A percentile compares a stretch with the other conserved stretches of the same genome.
These are phyloP conservation scores for Aldrovandia affinis DNA, from an alignment of 2,797 vertebrate species.

Conservation along the genomic window DNA sequence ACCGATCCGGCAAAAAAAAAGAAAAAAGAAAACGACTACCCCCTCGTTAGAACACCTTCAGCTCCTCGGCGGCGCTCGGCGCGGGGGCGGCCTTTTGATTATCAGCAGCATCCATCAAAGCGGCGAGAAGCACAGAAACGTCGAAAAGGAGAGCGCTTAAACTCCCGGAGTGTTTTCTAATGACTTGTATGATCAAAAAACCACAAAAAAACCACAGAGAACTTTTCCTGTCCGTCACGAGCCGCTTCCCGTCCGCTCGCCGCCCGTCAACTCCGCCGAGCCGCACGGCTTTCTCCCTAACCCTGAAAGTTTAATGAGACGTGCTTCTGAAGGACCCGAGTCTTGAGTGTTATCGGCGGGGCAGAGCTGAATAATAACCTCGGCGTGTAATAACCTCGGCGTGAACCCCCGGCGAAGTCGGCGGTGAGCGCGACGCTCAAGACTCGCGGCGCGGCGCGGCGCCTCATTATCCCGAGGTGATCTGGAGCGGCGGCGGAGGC, in stretches of 20 bases:
- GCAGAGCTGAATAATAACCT: slow-evolving; percentile 46
- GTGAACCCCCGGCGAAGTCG: neutral
- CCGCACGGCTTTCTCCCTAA: neutral
- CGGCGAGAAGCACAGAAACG: neutral
- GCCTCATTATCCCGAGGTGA: slow-evolving; percentile 3
- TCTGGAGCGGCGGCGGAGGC: neutral
- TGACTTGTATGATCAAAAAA: slow-evolving; percentile 14
- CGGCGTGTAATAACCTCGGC: slow-evolving; percentile 30
- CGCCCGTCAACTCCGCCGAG: neutral
- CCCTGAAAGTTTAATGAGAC: slow-evolving; percentile 14
- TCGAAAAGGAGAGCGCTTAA: neutral
- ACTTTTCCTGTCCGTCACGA: neutral
- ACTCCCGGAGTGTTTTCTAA: slow-evolving; percentile 6
- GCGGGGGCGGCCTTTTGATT: slow-evolving; percentile 7
- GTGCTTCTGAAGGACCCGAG: neutral
- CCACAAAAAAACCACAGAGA: neutral
- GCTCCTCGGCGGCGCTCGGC: neutral
- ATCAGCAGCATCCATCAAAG: slow-evolving; percentile 10
- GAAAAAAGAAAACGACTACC: no score
- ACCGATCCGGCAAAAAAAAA: neutral
- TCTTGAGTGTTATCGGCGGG: slow-evolving; percentile 39
- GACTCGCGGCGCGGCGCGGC: neutral
- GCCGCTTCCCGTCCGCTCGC: neutral
- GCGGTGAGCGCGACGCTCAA: slow-evolving; percentile 41
- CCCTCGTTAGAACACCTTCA: neutral